phyloP scores from a whole-genome alignment of 1,140 invertebrate species.

The Caenorhabditis inopinata region DNA sequence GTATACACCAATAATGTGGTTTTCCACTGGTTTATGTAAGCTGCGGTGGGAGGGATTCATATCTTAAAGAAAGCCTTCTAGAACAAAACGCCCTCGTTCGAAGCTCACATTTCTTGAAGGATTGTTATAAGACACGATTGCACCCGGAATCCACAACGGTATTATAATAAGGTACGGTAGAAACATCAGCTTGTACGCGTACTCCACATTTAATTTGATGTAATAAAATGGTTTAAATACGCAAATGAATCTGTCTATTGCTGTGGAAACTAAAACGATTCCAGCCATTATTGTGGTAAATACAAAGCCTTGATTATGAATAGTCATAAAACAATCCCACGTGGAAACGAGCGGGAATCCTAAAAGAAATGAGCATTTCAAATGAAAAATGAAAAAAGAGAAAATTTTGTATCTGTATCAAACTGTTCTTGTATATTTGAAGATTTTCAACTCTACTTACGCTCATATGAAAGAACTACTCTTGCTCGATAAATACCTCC shows the following conservation, averaged over 20 bases:
- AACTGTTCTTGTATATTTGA: too few species aligned
- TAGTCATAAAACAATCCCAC: slow-evolving; percentile 8
- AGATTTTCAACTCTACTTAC: too few species aligned
- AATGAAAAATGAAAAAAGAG: background rate
- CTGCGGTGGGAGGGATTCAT: too few species aligned
- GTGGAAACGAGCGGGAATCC: background rate
- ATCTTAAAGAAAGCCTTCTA: too few species aligned
- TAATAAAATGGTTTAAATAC: background rate
- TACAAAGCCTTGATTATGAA: slow-evolving; percentile 16
- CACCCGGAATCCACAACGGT: background rate
- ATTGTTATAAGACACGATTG: background rate
- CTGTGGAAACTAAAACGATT: background rate
- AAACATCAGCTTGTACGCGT: slow-evolving; percentile 20
- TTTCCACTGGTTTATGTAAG: too few species aligned
- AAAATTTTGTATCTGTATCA: too few species aligned
- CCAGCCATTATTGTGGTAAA: slow-evolving; percentile 24
- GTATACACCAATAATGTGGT: too few species aligned
- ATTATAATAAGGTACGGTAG: background rate
- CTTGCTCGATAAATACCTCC: background rate
- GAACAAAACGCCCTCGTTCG: too few species aligned
- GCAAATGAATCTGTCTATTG: slow-evolving; percentile 10
- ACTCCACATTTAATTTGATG: background rate
- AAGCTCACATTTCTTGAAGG: background rate
- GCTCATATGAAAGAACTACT: background rate
- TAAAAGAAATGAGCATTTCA: background rate